phyloP scores from a whole-genome alignment of 2,797 vertebrate species.

The Podarcis siculus region DNA sequence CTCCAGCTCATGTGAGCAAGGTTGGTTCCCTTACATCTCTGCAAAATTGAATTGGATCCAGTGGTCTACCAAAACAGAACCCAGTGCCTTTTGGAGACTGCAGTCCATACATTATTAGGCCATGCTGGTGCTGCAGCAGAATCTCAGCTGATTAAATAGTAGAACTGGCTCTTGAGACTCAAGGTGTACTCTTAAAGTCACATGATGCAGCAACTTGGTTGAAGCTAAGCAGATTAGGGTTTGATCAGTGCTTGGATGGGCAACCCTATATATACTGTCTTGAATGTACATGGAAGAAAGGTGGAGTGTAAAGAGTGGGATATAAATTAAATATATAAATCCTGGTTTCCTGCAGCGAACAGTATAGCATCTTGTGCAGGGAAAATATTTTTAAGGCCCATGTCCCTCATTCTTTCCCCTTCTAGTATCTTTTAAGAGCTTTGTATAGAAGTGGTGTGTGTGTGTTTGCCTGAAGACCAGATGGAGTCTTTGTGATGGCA shows the following conservation, averaged over 20 bases:
- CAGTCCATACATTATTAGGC: neutral
- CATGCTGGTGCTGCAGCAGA: neutral
- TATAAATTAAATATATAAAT: neutral
- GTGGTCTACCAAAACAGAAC: conserved; percentile 20
- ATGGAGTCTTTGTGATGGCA: neutral
- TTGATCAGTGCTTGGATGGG: neutral
- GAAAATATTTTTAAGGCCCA: neutral
- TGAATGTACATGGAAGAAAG: neutral
- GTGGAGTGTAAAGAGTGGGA: neutral
- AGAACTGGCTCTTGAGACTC: neutral
- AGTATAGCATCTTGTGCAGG: neutral
- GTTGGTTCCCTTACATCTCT: neutral
- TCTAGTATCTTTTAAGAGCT: neutral
- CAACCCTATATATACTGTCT: neutral
- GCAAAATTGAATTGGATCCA: neutral
- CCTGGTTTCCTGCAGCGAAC: neutral
- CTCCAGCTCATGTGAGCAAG: neutral
- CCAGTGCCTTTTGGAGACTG: conserved; percentile 20
- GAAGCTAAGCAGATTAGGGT: neutral
- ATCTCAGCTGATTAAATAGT: neutral
- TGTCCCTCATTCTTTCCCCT: neutral
- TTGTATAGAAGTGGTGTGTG: neutral
- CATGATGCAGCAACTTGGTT: neutral
- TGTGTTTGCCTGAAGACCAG: neutral
- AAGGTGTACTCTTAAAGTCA: neutral